Conservation (phyloP, 2,888 invertebrate genomes). For the Creontiades dilutus region DNA sequence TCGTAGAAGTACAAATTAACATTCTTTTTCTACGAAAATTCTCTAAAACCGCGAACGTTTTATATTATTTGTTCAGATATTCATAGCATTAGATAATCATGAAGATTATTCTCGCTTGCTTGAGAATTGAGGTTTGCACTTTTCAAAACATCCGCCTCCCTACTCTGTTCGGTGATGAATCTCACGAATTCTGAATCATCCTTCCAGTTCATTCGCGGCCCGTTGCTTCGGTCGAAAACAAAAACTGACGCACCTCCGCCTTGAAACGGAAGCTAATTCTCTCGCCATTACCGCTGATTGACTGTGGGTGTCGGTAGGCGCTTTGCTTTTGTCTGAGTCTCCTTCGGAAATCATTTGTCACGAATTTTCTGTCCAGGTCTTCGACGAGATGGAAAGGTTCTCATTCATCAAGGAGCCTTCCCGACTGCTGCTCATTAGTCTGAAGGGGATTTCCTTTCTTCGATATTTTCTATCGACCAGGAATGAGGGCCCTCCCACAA, state of each 20-base stretch:
- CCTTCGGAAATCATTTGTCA: background rate
- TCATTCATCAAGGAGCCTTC: background rate
- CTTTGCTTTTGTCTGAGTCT: background rate
- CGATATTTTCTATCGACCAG: background rate
- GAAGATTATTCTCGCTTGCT: no score
- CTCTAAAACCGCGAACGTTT: no score
- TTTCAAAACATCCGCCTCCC: no score
- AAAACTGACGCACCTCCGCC: background rate
- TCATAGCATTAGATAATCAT: no score
- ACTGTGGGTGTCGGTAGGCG: background rate
- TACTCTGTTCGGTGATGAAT: no score
- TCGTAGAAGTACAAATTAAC: no score
- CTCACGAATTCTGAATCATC: background rate
- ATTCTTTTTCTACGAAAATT: no score
- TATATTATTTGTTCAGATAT: no score
- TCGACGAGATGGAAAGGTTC: background rate
- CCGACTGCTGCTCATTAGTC: background rate
- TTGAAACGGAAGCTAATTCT: conserved; percentile 8
- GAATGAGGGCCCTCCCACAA: no score
- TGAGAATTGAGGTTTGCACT: no score
- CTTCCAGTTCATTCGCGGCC: background rate
- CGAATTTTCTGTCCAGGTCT: background rate
- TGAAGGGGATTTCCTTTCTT: background rate
- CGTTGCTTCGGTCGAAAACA: background rate
- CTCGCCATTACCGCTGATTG: conserved; percentile 14